A percentile compares a stretch with the other conserved stretches of the same genome.
Conservation (phyloP, 2,113 vertebrate species). For the Tupaia tana region DNA sequence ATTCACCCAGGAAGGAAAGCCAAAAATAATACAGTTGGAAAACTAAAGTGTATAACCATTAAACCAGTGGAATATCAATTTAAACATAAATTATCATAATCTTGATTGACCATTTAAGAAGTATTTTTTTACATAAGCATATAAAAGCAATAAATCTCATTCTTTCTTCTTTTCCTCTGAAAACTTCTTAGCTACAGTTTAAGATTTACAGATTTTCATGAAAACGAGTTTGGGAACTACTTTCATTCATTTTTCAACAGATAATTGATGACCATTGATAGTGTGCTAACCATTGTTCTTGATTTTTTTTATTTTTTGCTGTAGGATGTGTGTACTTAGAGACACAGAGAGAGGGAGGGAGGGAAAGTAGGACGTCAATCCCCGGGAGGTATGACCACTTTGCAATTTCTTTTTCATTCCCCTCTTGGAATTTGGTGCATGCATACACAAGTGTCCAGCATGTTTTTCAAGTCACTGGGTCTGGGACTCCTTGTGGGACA, state of each 20-base stretch:
- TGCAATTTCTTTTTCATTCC: too few relatives aligned
- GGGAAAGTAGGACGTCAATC: too few relatives aligned
- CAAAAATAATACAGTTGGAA: slow-evolving; percentile 83
- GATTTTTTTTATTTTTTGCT: neutral
- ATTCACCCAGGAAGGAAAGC: slow-evolving; percentile 78
- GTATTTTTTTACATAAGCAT: neutral
- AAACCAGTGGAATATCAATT: slow-evolving; percentile 64
- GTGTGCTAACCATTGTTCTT: neutral
- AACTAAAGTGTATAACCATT: slow-evolving; percentile 61
- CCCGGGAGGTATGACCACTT: too few relatives aligned
- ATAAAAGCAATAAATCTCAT: slow-evolving; percentile 13
- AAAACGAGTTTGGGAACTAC: neutral
- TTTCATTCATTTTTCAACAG: neutral
- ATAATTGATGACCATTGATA: neutral
- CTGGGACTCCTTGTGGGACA: too few relatives aligned
- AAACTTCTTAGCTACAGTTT: slow-evolving; percentile 4
- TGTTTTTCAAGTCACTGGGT: too few relatives aligned
- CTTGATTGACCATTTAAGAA: neutral
- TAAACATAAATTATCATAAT: slow-evolving; percentile 64
- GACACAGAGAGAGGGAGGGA: too few relatives aligned
- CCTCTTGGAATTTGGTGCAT: too few relatives aligned
- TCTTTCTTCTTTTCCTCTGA: neutral
- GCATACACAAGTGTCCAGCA: too few relatives aligned
- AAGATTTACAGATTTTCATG: neutral
- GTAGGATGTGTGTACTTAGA: too few relatives aligned